phyloP scores from a whole-genome alignment of 2,888 invertebrate genomes.

The Schizotus pectinicornis region DNA sequence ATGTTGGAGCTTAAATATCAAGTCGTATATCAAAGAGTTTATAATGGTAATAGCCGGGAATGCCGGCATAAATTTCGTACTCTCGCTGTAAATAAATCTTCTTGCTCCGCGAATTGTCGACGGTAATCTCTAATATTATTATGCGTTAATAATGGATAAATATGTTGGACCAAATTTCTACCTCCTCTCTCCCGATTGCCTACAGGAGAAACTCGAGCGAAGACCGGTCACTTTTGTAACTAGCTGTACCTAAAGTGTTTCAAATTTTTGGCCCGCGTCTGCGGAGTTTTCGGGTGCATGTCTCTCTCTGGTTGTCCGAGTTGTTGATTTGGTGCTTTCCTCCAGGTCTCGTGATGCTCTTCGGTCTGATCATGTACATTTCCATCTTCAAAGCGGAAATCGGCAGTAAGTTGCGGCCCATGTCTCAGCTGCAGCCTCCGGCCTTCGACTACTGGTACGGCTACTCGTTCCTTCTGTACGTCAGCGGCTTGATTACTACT shows the following conservation, averaged over 20 bases:
- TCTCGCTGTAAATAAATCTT: conserved; percentile 28
- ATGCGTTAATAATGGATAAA: conserved; percentile 18
- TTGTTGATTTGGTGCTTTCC: conserved; percentile 38
- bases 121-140: conserved; percentile 17
- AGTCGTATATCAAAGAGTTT: conserved; percentile 33
- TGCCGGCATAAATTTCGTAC: conserved; percentile 31
- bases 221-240: too few species aligned
- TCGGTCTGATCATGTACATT: conserved; percentile 92
- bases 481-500: conserved; percentile 82
- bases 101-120: conserved; percentile 20
- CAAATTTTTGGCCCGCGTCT: too few species aligned
- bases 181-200: too few species aligned
- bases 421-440: conserved; percentile 78
- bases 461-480: conserved; percentile 85
- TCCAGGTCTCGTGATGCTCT: conserved; percentile 86
- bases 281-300: too few species aligned
- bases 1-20: conserved; percentile 29
- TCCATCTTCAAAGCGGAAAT: conserved; percentile 91
- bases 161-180: too few species aligned
- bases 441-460: conserved; percentile 87
- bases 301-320: background rate
- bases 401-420: conserved; percentile 82
- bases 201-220: too few species aligned
- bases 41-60: conserved; percentile 28
- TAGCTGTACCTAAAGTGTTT: too few species aligned